A percentile compares a stretch with the other conserved stretches of the same genome.
Conservation (phyloP, 2,888 invertebrate genomes). For the Drosophila conformis region DNA sequence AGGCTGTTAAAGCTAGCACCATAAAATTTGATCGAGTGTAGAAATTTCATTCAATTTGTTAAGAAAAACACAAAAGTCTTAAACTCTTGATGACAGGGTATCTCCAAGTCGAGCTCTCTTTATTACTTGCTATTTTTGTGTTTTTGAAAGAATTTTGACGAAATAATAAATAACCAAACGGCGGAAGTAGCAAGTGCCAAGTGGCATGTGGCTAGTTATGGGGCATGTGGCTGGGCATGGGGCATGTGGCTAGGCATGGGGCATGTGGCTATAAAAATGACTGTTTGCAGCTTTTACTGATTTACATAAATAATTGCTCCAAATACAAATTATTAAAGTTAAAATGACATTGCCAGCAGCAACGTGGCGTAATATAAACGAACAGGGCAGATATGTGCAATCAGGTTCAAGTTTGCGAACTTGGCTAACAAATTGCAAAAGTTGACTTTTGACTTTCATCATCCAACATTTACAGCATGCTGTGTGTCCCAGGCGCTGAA, state of each 20-base stretch:
- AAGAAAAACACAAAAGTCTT: no score
- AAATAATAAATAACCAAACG: slow-evolving; percentile 31
- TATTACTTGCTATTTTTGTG: neutral
- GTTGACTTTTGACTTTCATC: slow-evolving; percentile 25
- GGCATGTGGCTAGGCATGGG: slow-evolving; percentile 10
- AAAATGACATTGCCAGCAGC: slow-evolving; percentile 48
- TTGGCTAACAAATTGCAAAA: slow-evolving; percentile 46
- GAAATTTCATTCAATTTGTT: no score
- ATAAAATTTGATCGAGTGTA: no score
- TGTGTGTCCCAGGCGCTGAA: no score
- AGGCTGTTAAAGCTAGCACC: no score
- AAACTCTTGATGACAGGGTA: neutral
- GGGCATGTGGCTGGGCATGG: slow-evolving; percentile 4
- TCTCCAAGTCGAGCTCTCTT: neutral
- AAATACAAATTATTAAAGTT: slow-evolving; percentile 57
- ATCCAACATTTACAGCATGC: neutral
- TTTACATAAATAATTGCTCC: slow-evolving; percentile 60
- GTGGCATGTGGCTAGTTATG: neutral
- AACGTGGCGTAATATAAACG: neutral
- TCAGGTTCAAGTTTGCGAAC: slow-evolving; percentile 26
- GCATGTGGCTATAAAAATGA: slow-evolving; percentile 15
- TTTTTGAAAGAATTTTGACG: slow-evolving; percentile 2
- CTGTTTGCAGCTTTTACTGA: slow-evolving; percentile 18
- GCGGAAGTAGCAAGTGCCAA: slow-evolving; percentile 7
- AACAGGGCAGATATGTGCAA: slow-evolving; percentile 7